These are phyloP conservation scores for Phalacrocorax brasilianus DNA, from an alignment of 2,113 vertebrate species.

Conservation along the genomic window DNA sequence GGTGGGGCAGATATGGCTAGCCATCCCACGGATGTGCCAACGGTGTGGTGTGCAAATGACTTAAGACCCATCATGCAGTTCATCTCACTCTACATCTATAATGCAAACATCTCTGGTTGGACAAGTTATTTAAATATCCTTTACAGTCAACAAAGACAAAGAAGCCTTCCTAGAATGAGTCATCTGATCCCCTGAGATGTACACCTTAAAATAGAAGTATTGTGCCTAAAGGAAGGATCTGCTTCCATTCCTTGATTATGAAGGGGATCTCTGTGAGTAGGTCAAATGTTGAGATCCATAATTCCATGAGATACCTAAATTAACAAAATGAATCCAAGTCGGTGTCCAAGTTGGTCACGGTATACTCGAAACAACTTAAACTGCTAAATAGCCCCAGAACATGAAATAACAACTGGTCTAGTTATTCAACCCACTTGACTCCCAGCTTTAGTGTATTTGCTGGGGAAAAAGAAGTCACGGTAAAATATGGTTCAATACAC, in stretches of 20 bases:
- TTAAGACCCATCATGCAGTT: not conserved
- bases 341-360: not conserved
- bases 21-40: accelerated
- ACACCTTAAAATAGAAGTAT: not conserved
- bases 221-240: not conserved
- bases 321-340: not conserved
- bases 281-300: not conserved
- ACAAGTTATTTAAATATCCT: not conserved
- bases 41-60: too few species aligned
- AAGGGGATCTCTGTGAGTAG: not conserved
- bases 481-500: not conserved
- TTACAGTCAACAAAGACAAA: not conserved
- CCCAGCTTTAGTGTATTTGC: not conserved
- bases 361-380: not conserved
- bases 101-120: not conserved
- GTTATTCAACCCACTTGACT: not conserved
- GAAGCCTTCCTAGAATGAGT: not conserved
- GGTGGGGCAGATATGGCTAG: not conserved
- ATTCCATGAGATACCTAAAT: not conserved
- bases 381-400: not conserved
- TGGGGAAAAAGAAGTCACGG: not conserved
- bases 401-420: not conserved
- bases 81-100: not conserved
- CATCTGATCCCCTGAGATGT: not conserved
- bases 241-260: not conserved